Conservation (phyloP, 2,797 vertebrate species). For the Microcaecilia unicolor region DNA sequence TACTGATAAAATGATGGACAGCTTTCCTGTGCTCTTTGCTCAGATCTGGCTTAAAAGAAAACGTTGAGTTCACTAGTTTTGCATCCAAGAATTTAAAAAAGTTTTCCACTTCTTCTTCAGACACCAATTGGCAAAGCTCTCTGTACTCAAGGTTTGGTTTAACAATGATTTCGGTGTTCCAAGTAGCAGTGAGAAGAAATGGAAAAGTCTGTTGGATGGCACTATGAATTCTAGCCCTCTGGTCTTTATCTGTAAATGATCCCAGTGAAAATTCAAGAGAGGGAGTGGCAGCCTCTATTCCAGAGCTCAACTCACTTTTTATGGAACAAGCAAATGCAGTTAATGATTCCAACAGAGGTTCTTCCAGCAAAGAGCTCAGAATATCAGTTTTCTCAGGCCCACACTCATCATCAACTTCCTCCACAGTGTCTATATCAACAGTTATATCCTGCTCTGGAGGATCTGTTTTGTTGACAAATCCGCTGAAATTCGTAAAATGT, state of each 20-base stretch:
- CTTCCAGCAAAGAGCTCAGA: conserved; percentile 58
- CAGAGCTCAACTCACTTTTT: conserved; percentile 29
- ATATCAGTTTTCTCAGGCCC: neutral
- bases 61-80: conserved; percentile 68
- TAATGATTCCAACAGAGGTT: conserved; percentile 50
- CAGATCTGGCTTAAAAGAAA: conserved; percentile 72
- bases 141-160: conserved; percentile 70
- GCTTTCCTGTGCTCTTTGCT: conserved; percentile 77
- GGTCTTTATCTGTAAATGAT: conserved; percentile 62
- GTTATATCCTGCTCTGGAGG: neutral
- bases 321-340: conserved; percentile 57
- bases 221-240: conserved; percentile 69
- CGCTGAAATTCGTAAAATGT: neutral
- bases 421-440: neutral
- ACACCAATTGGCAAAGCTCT: conserved; percentile 71
- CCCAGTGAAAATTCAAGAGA: conserved; percentile 62
- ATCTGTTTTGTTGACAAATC: neutral
- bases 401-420: neutral
- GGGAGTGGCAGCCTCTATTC: neutral
- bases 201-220: conserved; percentile 75
- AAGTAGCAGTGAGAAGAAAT: conserved; percentile 78
- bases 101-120: conserved; percentile 71
- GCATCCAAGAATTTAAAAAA: conserved; percentile 89
- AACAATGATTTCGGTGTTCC: conserved; percentile 68
- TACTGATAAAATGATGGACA: conserved; percentile 83